phyloP scores from a whole-genome alignment of 1,140 invertebrate species.

The Harpegnathos saltator region DNA sequence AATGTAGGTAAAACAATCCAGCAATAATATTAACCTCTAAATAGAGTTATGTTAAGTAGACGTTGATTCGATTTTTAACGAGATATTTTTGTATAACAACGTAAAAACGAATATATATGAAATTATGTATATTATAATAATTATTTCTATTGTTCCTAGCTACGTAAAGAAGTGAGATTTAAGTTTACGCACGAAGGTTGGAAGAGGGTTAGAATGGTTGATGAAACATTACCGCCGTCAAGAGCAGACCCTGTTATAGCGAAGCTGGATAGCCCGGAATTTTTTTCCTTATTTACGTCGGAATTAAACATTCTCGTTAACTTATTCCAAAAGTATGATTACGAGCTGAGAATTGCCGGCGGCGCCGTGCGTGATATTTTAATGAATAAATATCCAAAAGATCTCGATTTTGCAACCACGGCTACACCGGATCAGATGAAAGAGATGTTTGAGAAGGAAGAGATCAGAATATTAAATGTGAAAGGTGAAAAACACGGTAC shows the following conservation, averaged over 20 bases:
- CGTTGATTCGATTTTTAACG: no score
- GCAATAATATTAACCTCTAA: neutral
- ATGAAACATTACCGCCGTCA: conserved; percentile 81
- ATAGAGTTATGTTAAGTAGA: neutral
- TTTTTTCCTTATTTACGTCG: conserved; percentile 93
- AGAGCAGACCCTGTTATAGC: conserved; percentile 89
- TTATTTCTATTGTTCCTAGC: neutral
- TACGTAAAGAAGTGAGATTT: conserved; percentile 5
- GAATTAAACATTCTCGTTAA: conserved; percentile 90
- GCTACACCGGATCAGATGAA: conserved; percentile 99
- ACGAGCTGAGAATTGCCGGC: conserved; percentile 96
- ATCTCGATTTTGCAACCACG: conserved; percentile 99
- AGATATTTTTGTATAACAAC: neutral
- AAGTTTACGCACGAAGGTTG: conserved; percentile 54
- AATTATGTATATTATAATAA: neutral
- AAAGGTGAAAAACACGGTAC: conserved; percentile 98
- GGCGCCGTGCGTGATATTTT: conserved; percentile 98
- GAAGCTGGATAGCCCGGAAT: conserved; percentile 90
- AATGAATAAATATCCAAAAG: conserved; percentile 93
- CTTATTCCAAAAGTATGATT: conserved; percentile 93
- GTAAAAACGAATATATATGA: no score
- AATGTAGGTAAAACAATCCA: conserved; percentile 15
- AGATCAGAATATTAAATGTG: conserved; percentile 96
- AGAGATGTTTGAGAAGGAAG: conserved; percentile 94
- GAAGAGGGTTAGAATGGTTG: conserved; percentile 66